Conservation (phyloP, 2,888 invertebrate genomes). For the Tenodera sinensis region DNA sequence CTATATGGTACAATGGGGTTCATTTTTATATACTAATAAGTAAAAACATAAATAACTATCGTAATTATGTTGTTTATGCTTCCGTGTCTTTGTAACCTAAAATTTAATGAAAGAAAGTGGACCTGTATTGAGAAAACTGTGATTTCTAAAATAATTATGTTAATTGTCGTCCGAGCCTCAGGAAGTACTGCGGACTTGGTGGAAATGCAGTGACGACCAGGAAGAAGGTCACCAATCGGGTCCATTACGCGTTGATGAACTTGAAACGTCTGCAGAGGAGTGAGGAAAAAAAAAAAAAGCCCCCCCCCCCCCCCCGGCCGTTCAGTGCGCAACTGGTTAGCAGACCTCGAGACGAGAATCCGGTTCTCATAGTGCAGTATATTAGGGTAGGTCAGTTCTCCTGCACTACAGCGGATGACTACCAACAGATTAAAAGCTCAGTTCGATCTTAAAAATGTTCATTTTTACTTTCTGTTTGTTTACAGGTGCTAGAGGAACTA, state of each 20-base stretch:
- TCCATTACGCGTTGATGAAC: not conserved
- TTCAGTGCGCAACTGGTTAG: not conserved
- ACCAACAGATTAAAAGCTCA: too few relatives aligned
- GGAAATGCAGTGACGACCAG: not conserved
- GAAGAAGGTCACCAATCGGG: not conserved
- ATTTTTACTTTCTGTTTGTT: too few relatives aligned
- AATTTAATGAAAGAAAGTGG: not conserved
- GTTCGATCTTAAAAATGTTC: too few relatives aligned
- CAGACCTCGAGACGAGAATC: not conserved
- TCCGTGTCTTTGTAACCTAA: not conserved
- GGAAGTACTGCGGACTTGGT: not conserved
- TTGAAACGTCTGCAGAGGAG: not conserved
- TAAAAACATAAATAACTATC: too few relatives aligned
- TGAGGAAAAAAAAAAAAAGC: not conserved
- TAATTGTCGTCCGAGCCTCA: not conserved
- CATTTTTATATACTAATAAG: too few relatives aligned
- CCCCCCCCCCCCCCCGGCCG: too few relatives aligned
- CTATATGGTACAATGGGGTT: too few relatives aligned
- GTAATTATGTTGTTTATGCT: not conserved
- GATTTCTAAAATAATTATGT: not conserved
- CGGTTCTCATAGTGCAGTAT: not conserved
- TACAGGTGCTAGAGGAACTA: too few relatives aligned
- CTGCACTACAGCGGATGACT: too few relatives aligned
- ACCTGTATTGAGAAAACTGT: not conserved
- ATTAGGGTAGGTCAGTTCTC: too few relatives aligned